These are phyloP conservation scores for Myotis planiceps DNA, from an alignment of 2,797 vertebrate genomes.

Conservation along the genomic window DNA sequence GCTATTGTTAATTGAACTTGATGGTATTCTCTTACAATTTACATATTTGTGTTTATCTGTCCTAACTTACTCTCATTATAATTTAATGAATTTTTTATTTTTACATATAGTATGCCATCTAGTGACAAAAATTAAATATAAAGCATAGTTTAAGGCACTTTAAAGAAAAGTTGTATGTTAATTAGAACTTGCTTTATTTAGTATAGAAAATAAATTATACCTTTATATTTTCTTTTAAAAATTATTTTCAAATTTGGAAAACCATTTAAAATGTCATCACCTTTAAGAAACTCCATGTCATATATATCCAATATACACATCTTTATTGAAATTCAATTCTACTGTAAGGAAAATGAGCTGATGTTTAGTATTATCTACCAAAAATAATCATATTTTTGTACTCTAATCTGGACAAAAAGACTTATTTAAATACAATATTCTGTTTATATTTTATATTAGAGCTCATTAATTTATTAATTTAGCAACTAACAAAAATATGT, in stretches of 20 bases:
- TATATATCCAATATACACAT: not conserved
- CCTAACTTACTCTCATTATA: not conserved
- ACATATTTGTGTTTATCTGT: not conserved
- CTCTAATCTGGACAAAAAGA: not conserved
- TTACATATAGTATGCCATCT: slow-evolving; percentile 79
- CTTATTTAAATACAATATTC: not conserved
- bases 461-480: not conserved
- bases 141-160: not conserved
- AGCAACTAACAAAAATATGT: not conserved
- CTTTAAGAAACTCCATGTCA: not conserved
- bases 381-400: not conserved
- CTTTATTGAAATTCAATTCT: not conserved
- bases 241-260: not conserved
- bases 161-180: not conserved
- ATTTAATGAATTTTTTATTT: slow-evolving; percentile 55
- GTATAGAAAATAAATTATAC: not conserved
- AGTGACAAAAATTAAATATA: slow-evolving; percentile 67
- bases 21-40: not conserved
- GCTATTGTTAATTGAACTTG: not conserved
- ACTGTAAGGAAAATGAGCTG: not conserved
- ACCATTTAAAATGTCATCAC: not conserved
- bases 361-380: not conserved
- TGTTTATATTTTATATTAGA: not conserved
- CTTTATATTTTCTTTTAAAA: not conserved
- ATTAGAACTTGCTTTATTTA: not conserved